Base-by-base conservation (phyloP, 2,113 vertebrate genomes). In the Cebus imitator region DNA sequence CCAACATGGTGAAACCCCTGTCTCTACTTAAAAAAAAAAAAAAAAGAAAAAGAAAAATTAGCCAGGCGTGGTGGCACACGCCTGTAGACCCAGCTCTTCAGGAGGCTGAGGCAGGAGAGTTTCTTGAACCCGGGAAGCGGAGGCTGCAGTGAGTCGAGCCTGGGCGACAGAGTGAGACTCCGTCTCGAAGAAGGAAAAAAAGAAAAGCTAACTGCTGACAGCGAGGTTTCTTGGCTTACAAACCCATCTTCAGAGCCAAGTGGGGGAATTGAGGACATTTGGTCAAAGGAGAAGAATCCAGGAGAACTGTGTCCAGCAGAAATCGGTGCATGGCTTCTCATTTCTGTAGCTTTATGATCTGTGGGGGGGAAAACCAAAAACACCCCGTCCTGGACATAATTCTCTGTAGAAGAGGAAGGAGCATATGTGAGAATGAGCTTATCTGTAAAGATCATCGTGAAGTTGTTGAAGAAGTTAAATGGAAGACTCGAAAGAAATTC, bases 401-500 rank as follows among this genome's bases (percentile, higher is more conserved):
- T 93, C 99, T 99, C 97, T 98, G 98, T 6, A 79, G 98, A 96
- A 1, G 99, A 98, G 4, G 99, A 98, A 92, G 99, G 98, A 85
- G 97, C 98, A 78, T 99, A 97, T 21, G 97, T 98, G 32, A 99
- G 99, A 96, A 99, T 99, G 89, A 99, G 99, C 94, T 99, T 98
- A 96, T 99, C 99, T 0, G 98, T 97, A 96, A 99, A 99, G 96
- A 99, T 99, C 95, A 99, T 98, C 95, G 98, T 99, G 81, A 99
- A 99, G 98, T 99, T 99, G 98, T 97, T 99, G 94, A 99, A 99
- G 98, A 99, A 99, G 98, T 98, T 78, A 99, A 88, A 94, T 99
- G 98, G 96, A 99, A 99, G 83, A 99, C 99, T 98, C 99, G 99
- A 96, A 98, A 99, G 97, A 99, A 99, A 98, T 99, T 99, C 99